A percentile compares a stretch with the other conserved stretches of the same genome.
phyloP scores from a whole-genome alignment of 2,888 invertebrate species.

The Tipula lateralis region DNA sequence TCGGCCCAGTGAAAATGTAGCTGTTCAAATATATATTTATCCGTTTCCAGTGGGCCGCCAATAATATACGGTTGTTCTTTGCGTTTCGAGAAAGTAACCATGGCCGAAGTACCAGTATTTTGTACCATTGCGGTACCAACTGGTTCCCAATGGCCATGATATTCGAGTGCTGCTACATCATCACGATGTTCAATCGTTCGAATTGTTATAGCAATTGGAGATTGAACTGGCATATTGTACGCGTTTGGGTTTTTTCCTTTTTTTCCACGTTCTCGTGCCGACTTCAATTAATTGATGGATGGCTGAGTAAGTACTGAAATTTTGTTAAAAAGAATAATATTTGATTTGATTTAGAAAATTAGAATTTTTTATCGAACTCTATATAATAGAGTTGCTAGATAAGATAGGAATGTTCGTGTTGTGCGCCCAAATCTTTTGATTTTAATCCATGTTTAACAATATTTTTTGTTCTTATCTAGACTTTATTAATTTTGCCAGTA shows the following conservation, averaged over 20 bases:
- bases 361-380: not conserved
- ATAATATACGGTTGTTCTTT: slow-evolving; percentile 55
- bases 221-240: slow-evolving; percentile 47
- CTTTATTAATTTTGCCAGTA: not conserved
- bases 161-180: slow-evolving; percentile 48
- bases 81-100: slow-evolving; percentile 57
- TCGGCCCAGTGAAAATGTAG: slow-evolving; percentile 80
- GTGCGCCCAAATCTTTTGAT: not conserved
- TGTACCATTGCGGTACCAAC: slow-evolving; percentile 47
- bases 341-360: not conserved
- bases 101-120: slow-evolving; percentile 51
- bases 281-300: not conserved
- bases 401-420: not conserved
- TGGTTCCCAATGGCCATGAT: slow-evolving; percentile 49
- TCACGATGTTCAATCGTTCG: slow-evolving; percentile 48
- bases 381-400: not conserved
- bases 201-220: slow-evolving; percentile 49
- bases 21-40: slow-evolving; percentile 68
- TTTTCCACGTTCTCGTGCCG: not conserved
- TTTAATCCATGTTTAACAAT: not conserved
- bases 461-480: not conserved
- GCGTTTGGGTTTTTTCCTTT: not conserved
- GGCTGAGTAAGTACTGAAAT: not conserved
- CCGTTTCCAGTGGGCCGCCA: slow-evolving; percentile 60
- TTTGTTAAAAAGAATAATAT: not conserved